Evolutionary conservation across 1,140 invertebrate genomes (phyloP).

Genomic region (Aporrectodea caliginosa): DNA sequence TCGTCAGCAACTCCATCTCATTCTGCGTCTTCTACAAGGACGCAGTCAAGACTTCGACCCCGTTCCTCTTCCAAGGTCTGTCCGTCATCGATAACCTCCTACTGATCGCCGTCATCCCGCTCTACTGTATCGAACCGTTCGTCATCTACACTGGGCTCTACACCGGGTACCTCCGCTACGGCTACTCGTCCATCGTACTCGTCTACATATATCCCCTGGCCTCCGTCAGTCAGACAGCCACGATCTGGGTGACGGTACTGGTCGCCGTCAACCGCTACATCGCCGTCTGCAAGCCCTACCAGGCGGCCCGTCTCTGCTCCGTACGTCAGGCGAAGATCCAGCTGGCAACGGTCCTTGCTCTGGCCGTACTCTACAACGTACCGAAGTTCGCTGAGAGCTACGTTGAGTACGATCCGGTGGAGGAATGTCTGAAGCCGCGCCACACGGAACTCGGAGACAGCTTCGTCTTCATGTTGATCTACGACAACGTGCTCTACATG

Average conservation of each 20-base stretch:
- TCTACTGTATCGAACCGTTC: constrained; percentile 24
- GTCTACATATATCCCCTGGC: constrained; percentile 20
- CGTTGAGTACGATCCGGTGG: background rate
- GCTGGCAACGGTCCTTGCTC: constrained; percentile 18
- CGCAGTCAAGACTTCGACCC: constrained; percentile 30
- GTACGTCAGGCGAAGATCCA: constrained; percentile 27
- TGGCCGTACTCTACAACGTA: constrained; percentile 29
- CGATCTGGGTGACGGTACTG: constrained; percentile 34
- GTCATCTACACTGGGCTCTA: constrained; percentile 11
- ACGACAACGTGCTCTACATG: constrained; percentile 31
- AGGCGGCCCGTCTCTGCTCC: constrained; percentile 25
- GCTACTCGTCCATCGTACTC: constrained; percentile 13
- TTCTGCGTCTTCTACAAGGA: constrained; percentile 30
- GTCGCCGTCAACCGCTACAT: constrained; percentile 32
- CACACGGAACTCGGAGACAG: constrained; percentile 4
- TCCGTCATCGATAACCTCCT: constrained; percentile 28
- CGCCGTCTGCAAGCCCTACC: constrained; percentile 27
- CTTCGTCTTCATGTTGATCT: constrained; percentile 15
- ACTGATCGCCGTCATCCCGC: constrained; percentile 16
- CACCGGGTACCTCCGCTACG: background rate
- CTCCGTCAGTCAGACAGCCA: constrained; percentile 25
- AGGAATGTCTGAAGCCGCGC: background rate
- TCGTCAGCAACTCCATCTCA: constrained; percentile 25
- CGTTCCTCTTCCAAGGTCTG: constrained; percentile 30
- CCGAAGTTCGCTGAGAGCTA: constrained; percentile 16